Percentiles rank a stretch among this genome's conserved stretches.
phyloP scores from a whole-genome alignment of 1,140 invertebrate species.

The Drosophila paulistorum region DNA sequence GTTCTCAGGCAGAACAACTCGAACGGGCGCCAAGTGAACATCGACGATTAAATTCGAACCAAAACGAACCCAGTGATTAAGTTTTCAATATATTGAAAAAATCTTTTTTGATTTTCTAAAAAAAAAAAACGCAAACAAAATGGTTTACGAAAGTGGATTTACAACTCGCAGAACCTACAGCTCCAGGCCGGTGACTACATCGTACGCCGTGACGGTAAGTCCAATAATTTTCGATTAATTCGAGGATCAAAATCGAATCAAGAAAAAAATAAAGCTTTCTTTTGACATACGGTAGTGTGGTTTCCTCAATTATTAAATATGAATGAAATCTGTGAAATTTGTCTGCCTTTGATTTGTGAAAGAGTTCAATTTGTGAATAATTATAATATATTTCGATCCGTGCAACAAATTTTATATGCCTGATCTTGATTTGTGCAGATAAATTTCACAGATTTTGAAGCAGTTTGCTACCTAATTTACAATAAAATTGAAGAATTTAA shows the following conservation, averaged over 20 bases:
- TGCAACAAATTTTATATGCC: background rate
- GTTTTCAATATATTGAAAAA: conserved; percentile 39
- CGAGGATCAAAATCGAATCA: conserved; percentile 16
- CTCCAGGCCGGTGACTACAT: conserved; percentile 87
- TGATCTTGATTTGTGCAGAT: conserved; percentile 32
- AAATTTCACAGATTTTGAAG: conserved; percentile 57
- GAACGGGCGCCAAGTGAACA: conserved; percentile 82
- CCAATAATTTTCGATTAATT: conserved; percentile 17
- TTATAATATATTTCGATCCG: conserved; percentile 14
- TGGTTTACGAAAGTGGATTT: conserved; percentile 96
- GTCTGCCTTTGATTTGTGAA: conserved; percentile 37
- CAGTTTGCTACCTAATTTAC: conserved; percentile 44
- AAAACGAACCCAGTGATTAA: conserved; percentile 58
- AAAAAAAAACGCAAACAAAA: conserved; percentile 82
- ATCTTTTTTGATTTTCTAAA: conserved; percentile 22
- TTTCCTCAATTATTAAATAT: conserved; percentile 39
- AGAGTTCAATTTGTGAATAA: conserved; percentile 22
- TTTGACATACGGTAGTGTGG: conserved; percentile 54
- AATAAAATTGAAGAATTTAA: conserved; percentile 37
- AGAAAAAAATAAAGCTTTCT: conserved; percentile 18
- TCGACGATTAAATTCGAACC: conserved; percentile 64
- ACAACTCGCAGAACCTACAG: conserved; percentile 91
- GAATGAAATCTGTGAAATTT: conserved; percentile 64
- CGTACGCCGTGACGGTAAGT: conserved; percentile 92
- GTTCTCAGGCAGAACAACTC: conserved; percentile 75